phyloP scores from a whole-genome alignment of 2,888 invertebrate species.

The Crocallis elinguaria region DNA sequence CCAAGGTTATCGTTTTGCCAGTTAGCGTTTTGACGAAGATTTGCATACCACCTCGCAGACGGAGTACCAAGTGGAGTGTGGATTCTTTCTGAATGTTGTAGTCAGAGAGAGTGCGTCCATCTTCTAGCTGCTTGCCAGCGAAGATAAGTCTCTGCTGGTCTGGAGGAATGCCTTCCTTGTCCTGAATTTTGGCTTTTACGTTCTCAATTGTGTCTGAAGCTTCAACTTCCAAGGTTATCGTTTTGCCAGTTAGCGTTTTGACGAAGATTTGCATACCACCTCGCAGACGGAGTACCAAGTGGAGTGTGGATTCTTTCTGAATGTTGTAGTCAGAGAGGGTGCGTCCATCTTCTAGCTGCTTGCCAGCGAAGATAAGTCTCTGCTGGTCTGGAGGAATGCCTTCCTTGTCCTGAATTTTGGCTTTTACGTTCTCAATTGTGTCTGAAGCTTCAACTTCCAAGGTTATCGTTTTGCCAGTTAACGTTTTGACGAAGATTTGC shows the following conservation, averaged over 20 bases:
- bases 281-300: slow-evolving; percentile 35
- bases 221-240: slow-evolving; percentile 34
- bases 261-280: slow-evolving; percentile 42
- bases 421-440: slow-evolving; percentile 38
- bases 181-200: slow-evolving; percentile 39
- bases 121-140: slow-evolving; percentile 38
- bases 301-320: slow-evolving; percentile 37
- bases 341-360: slow-evolving; percentile 37
- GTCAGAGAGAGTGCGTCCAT: slow-evolving; percentile 35
- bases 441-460: slow-evolving; percentile 35
- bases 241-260: slow-evolving; percentile 36
- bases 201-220: slow-evolving; percentile 38
- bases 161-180: slow-evolving; percentile 39
- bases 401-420: slow-evolving; percentile 39
- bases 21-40: slow-evolving; percentile 39
- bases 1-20: slow-evolving; percentile 34
- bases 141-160: slow-evolving; percentile 38
- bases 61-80: slow-evolving; percentile 34
- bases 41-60: slow-evolving; percentile 42
- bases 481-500: slow-evolving; percentile 37
- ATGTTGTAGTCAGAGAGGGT: slow-evolving; percentile 38
- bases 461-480: slow-evolving; percentile 38
- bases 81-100: slow-evolving; percentile 40
- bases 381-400: slow-evolving; percentile 41
- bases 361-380: slow-evolving; percentile 36